phyloP scores from a whole-genome alignment of 2,797 vertebrate species.

The Notolabrus celidotus region DNA sequence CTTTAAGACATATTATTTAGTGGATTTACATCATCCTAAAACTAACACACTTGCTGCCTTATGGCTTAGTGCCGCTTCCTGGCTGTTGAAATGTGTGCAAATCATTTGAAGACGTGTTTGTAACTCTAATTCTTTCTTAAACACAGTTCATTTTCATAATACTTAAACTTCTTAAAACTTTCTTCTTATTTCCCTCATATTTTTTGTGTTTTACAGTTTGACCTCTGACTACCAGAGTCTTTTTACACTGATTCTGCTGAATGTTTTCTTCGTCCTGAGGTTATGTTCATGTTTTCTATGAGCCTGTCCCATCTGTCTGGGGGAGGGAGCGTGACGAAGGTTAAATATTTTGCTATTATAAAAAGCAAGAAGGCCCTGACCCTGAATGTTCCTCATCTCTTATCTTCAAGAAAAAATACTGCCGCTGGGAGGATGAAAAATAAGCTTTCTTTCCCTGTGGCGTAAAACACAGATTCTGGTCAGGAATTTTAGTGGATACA shows the following conservation, averaged over 20 bases:
- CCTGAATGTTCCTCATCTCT: constrained; percentile 26
- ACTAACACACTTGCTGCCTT: not conserved
- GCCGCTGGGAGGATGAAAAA: not conserved
- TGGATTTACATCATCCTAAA: not conserved
- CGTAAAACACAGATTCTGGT: not conserved
- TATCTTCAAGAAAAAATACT: constrained; percentile 33
- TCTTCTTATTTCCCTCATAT: not conserved
- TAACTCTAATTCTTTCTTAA: too few species aligned
- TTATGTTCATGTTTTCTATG: constrained; percentile 11
- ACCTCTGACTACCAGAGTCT: not conserved
- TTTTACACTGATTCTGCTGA: not conserved
- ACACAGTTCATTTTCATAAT: not conserved
- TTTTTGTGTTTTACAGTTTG: not conserved
- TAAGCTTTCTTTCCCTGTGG: not conserved
- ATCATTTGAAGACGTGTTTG: too few species aligned
- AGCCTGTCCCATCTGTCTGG: constrained; percentile 28
- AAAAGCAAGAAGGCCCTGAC: constrained; percentile 34
- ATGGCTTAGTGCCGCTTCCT: not conserved
- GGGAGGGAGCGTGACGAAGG: constrained; percentile 32
- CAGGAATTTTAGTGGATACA: not conserved
- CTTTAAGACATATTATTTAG: not conserved
- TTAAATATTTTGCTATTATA: constrained; percentile 31
- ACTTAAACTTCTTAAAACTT: not conserved
- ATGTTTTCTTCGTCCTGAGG: not conserved
- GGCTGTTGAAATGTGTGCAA: too few species aligned